A percentile compares a stretch with the other conserved stretches of the same genome.
Conservation (phyloP, 2,888 invertebrate species). For the Malthinus flaveolus region DNA sequence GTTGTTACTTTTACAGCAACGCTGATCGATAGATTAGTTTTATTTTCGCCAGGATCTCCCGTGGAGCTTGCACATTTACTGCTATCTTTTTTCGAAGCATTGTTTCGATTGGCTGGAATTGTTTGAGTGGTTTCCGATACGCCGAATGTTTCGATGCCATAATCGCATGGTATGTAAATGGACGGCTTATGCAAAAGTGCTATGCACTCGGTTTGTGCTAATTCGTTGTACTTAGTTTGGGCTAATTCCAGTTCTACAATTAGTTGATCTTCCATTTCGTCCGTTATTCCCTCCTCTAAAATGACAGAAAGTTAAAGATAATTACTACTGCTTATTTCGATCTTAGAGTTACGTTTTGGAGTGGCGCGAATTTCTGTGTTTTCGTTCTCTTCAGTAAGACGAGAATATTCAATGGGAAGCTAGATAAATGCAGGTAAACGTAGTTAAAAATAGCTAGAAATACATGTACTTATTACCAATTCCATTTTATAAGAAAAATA, state of each 20-base stretch:
- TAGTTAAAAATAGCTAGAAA: neutral
- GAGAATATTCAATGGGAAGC: neutral
- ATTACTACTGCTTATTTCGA: neutral
- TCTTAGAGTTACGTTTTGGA: neutral
- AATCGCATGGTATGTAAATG: conserved; percentile 29
- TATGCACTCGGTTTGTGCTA: conserved; percentile 20
- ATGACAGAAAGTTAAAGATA: neutral
- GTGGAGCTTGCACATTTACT: no score
- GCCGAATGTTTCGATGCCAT: neutral
- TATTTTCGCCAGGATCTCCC: neutral
- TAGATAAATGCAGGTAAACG: neutral
- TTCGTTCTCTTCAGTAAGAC: neutral
- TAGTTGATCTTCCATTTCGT: conserved; percentile 25
- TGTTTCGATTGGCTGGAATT: no score
- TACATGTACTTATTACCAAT: conserved; percentile 40
- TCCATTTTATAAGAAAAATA: conserved; percentile 46
- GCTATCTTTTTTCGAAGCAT: no score
- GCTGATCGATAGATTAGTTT: conserved; percentile 7
- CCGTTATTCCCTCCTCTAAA: conserved; percentile 16
- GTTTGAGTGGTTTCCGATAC: no score
- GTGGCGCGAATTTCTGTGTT: neutral
- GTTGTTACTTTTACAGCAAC: conserved; percentile 16
- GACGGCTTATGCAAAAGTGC: conserved; percentile 34
- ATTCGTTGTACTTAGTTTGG: conserved; percentile 35
- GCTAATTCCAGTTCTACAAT: conserved; percentile 37